Conservation (phyloP, 2,888 invertebrate species). For the Sarcophaga rosellei region DNA sequence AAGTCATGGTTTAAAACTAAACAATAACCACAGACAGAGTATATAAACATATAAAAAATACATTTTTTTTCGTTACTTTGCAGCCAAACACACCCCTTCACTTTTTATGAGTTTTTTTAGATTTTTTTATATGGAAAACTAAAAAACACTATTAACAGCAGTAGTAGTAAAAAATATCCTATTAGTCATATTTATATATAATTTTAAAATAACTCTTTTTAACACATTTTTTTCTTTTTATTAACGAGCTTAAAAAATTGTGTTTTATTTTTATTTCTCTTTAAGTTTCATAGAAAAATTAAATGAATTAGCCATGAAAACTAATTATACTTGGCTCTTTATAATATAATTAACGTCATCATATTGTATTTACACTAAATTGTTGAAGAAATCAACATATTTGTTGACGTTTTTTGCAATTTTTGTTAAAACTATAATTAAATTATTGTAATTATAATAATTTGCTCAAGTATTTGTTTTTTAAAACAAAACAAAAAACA, state of each 20-base stretch:
- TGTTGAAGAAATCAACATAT: not conserved
- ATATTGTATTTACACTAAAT: constrained; percentile 14
- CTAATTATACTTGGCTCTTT: constrained; percentile 5
- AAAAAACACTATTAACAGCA: not conserved
- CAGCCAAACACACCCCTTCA: constrained; percentile 47
- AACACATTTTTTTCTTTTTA: no score
- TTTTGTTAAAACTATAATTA: not conserved
- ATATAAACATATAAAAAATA: not conserved
- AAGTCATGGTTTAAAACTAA: constrained; percentile 29
- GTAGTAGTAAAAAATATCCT: not conserved
- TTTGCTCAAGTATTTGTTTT: constrained; percentile 16
- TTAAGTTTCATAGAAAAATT: not conserved
- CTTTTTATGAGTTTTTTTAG: not conserved
- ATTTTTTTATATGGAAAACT: no score
- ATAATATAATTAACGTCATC: constrained; percentile 31
- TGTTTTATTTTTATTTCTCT: not conserved
- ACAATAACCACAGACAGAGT: not conserved
- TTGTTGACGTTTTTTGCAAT: constrained; percentile 3
- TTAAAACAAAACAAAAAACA: not conserved
- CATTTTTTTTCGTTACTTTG: not conserved
- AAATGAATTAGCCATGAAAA: constrained; percentile 16
- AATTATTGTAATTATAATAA: constrained; percentile 38
- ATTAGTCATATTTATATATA: not conserved
- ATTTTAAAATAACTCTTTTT: not conserved
- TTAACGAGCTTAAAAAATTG: no score